phyloP scores from a whole-genome alignment of 2,113 vertebrate species.

The Sitta europaea region DNA sequence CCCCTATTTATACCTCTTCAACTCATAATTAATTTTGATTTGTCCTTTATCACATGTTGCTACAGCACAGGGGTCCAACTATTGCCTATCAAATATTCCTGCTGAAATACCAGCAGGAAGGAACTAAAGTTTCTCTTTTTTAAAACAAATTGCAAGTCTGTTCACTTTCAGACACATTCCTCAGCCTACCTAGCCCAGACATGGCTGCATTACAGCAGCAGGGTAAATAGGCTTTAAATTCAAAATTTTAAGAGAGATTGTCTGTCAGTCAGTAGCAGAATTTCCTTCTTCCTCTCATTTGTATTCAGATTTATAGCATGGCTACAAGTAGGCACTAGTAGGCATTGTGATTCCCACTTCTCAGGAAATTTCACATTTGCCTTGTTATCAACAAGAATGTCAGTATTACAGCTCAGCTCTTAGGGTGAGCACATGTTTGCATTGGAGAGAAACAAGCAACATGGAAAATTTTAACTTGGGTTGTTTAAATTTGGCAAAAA shows the following conservation, averaged over 20 bases:
- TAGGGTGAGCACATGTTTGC: neutral
- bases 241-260: neutral
- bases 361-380: neutral
- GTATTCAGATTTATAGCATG: neutral
- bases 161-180: neutral
- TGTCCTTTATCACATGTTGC: neutral
- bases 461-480: neutral
- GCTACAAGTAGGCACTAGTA: neutral
- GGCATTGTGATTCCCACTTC: neutral
- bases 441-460: neutral
- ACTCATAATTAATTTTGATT: neutral
- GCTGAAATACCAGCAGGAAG: neutral
- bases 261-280: neutral
- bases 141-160: neutral
- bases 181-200: neutral
- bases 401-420: neutral
- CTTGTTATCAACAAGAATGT: neutral
- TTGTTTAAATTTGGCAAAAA: neutral
- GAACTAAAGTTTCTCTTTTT: neutral
- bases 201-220: neutral
- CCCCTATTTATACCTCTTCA: neutral
- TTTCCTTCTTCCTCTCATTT: neutral
- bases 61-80: neutral
- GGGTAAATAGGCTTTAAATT: neutral
- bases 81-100: neutral